A percentile compares a stretch with the other conserved stretches of the same genome.
Conservation (phyloP, 2,888 invertebrate genomes). For the Nephrotoma guestfalica region DNA sequence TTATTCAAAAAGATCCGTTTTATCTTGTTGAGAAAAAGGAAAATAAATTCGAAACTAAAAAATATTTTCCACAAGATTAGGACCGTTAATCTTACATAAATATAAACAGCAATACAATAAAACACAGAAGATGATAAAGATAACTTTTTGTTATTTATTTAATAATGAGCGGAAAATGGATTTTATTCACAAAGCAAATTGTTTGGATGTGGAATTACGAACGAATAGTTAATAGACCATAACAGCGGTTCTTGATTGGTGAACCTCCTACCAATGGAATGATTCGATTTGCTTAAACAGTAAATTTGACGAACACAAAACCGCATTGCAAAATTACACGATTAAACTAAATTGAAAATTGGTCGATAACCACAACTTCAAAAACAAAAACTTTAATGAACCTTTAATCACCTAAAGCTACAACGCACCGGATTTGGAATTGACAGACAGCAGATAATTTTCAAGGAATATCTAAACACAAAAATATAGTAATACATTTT, state of each 20-base stretch:
- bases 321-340: too few species aligned
- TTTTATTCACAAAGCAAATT: not conserved
- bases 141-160: not conserved
- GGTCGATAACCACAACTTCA: too few species aligned
- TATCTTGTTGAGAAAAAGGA: not conserved
- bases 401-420: too few species aligned
- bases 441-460: too few species aligned
- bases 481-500: too few species aligned
- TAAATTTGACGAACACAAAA: too few species aligned
- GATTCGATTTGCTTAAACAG: too few species aligned
- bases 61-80: not conserved
- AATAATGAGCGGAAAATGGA: not conserved
- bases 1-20: not conserved
- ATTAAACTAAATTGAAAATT: too few species aligned
- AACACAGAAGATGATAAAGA: not conserved
- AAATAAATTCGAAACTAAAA: not conserved
- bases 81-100: not conserved
- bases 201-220: not conserved
- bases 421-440: too few species aligned
- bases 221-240: not conserved
- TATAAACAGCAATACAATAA: not conserved
- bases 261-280: too few species aligned
- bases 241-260: not conserved
- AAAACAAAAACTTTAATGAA: too few species aligned
- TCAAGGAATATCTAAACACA: too few species aligned